A percentile compares a stretch with the other conserved stretches of the same genome.
Evolutionary conservation across 2,113 vertebrate species (phyloP).

Genomic region (Nannobrachium achirus): DNA sequence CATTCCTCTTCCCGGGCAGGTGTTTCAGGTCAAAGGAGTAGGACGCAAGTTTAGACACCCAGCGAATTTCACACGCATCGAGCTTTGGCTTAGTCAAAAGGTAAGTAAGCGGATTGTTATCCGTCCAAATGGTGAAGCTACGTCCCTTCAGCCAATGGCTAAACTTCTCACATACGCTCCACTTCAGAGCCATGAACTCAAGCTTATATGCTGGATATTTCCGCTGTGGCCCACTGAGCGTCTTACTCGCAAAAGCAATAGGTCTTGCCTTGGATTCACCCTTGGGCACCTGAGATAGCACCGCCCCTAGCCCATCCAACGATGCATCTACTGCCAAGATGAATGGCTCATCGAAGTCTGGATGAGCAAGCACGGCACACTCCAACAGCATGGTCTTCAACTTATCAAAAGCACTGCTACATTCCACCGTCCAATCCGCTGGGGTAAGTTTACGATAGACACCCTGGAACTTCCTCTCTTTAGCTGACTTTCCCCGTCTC

Average conservation of each 20-base stretch:
- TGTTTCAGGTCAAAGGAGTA: slow-evolving; percentile 23
- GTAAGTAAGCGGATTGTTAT: slow-evolving; percentile 19
- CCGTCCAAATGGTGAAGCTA: slow-evolving; percentile 2
- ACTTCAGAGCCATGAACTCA: slow-evolving; percentile 35
- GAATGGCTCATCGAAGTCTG: slow-evolving; percentile 18
- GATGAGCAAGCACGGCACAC: slow-evolving; percentile 28
- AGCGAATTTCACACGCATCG: background rate
- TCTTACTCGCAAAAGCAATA: slow-evolving; percentile 22
- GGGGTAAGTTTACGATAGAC: background rate
- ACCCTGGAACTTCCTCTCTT: background rate
- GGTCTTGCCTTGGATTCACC: slow-evolving; percentile 14
- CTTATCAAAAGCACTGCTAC: background rate
- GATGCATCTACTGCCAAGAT: slow-evolving; percentile 30
- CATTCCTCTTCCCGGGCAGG: slow-evolving; percentile 5
- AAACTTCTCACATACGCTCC: slow-evolving; percentile 27
- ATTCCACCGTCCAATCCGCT: slow-evolving; percentile 19
- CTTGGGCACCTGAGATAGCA: slow-evolving; percentile 25
- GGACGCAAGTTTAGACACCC: slow-evolving; percentile 19
- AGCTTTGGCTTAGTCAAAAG: slow-evolving; percentile 25
- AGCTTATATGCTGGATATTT: slow-evolving; percentile 27
- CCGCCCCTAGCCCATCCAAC: slow-evolving; percentile 20
- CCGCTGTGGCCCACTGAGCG: slow-evolving; percentile 14
- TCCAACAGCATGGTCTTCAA: slow-evolving; percentile 11
- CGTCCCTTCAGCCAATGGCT: slow-evolving; percentile 25
- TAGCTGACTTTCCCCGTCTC: background rate